phyloP scores from a whole-genome alignment of 2,797 vertebrate species.

The Phalanger gymnotis region DNA sequence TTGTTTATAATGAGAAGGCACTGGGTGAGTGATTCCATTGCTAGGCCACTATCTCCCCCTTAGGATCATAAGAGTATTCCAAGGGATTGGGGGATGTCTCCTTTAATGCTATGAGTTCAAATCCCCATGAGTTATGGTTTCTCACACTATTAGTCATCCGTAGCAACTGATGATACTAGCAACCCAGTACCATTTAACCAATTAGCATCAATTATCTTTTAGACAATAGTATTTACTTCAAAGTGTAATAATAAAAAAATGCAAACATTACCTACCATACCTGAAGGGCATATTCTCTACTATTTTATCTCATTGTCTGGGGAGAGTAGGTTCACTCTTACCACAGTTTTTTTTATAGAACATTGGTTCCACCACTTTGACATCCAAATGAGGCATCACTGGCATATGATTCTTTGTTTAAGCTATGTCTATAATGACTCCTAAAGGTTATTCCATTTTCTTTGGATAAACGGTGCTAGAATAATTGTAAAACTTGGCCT shows the following conservation, averaged over 20 bases:
- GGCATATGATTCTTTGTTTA: too few relatives aligned
- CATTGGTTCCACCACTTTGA: too few relatives aligned
- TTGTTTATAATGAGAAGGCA: background rate
- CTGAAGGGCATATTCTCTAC: background rate
- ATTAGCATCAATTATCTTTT: background rate
- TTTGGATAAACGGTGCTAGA: too few relatives aligned
- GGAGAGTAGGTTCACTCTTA: background rate
- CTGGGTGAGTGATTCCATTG: background rate
- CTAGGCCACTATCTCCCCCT: background rate
- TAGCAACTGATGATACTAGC: too few relatives aligned
- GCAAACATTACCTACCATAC: background rate
- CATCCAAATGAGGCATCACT: too few relatives aligned
- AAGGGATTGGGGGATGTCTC: background rate
- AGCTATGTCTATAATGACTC: too few relatives aligned
- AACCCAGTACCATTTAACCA: background rate
- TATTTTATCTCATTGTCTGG: background rate
- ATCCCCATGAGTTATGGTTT: background rate
- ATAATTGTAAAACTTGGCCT: background rate
- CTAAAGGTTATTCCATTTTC: too few relatives aligned
- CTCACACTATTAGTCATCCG: background rate
- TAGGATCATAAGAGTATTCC: background rate
- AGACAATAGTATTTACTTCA: background rate
- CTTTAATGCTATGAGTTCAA: background rate
- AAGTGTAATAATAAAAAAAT: too few relatives aligned
- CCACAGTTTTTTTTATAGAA: background rate